Evolutionary conservation across 2,797 vertebrate species (phyloP).

Genomic region (Delichon dasypus): DNA sequence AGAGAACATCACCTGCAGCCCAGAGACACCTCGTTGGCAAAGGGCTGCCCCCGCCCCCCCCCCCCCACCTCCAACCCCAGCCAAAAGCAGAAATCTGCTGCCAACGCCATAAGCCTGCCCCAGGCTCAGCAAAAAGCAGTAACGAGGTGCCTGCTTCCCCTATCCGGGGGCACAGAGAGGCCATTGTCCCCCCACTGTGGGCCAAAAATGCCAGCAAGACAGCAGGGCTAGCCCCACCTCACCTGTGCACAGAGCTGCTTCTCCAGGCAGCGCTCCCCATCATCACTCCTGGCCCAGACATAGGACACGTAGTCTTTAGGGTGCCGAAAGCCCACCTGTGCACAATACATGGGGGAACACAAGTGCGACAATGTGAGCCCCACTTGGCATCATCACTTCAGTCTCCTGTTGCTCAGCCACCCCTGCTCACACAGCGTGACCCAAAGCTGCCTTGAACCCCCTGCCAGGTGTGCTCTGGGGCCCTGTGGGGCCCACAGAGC

Average conservation of each 20-base stretch:
- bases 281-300: slow-evolving; percentile 94
- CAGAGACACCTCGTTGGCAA: not conserved
- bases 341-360: not conserved
- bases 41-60: no score
- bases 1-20: slow-evolving; percentile 85
- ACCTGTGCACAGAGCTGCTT: slow-evolving; percentile 81
- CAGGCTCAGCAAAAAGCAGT: not conserved
- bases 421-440: not conserved
- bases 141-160: not conserved
- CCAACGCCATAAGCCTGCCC: not conserved
- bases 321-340: slow-evolving; percentile 95
- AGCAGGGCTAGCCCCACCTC: not conserved
- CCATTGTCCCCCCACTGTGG: accelerated
- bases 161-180: not conserved
- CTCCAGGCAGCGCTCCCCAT: slow-evolving; percentile 81
- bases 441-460: not conserved
- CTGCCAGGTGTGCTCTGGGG: accelerated
- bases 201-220: not conserved
- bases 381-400: not conserved
- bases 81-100: not conserved
- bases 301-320: slow-evolving; percentile 96
- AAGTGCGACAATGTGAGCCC: not conserved
- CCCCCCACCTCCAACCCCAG: not conserved
- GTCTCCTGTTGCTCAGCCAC: not conserved
- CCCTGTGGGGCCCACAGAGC: not conserved